A percentile compares a stretch with the other conserved stretches of the same genome.
phyloP scores from a whole-genome alignment of 2,797 vertebrate species.

The Sebastes diploproa region DNA sequence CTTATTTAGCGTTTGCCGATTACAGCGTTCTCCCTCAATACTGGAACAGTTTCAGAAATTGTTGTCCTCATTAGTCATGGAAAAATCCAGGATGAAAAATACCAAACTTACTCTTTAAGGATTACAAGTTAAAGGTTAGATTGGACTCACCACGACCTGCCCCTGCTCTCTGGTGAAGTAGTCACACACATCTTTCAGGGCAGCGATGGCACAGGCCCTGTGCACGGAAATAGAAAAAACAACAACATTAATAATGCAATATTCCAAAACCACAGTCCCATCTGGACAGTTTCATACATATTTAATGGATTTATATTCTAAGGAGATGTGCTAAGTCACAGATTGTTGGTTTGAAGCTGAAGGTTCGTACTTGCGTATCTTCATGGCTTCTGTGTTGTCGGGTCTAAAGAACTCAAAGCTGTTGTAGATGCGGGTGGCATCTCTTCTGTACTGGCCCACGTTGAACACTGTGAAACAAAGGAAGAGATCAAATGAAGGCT shows the following conservation, averaged over 20 bases:
- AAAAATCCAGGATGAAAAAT: too few species aligned
- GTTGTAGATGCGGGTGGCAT: conserved; percentile 88
- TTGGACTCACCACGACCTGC: conserved; percentile 87
- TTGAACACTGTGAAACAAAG: conserved; percentile 85
- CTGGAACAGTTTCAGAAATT: too few species aligned
- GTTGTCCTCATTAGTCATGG: too few species aligned
- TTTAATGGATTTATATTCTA: neutral
- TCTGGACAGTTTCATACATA: neutral
- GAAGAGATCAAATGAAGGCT: neutral
- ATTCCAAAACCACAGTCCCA: neutral
- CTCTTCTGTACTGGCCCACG: conserved; percentile 90
- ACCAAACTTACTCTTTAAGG: too few species aligned
- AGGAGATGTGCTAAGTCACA: neutral
- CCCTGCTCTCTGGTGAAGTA: conserved; percentile 86
- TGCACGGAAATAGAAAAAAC: neutral
- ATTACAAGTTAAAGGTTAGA: neutral
- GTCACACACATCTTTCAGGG: conserved; percentile 85
- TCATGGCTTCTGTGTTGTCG: conserved; percentile 90
- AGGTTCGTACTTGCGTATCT: conserved; percentile 86
- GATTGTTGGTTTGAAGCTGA: neutral
- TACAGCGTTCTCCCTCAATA: too few species aligned
- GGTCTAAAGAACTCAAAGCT: conserved; percentile 90
- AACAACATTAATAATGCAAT: neutral
- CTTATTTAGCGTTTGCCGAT: too few species aligned
- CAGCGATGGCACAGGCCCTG: conserved; percentile 88